A percentile compares a stretch with the other conserved stretches of the same genome.
Conservation (phyloP, 2,888 invertebrate species). For the Helleia helle region DNA sequence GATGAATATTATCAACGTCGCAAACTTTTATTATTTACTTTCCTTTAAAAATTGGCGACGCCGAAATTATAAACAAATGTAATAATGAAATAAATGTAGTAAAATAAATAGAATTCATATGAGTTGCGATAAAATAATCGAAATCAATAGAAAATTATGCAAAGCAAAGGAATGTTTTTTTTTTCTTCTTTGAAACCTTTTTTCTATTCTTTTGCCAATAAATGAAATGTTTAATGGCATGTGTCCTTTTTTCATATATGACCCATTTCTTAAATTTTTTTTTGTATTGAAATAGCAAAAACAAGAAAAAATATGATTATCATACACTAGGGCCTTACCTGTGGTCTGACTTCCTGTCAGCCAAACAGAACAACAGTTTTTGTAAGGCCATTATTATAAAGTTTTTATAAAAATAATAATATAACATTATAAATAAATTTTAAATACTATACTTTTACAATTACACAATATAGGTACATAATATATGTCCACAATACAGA, state of each 20-base stretch:
- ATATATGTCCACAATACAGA: no score
- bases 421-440: not conserved
- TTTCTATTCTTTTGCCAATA: no score
- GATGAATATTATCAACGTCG: not conserved
- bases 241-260: no score
- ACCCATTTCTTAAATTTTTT: conserved; percentile 4
- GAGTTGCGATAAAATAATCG: not conserved
- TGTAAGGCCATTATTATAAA: conserved; percentile 30
- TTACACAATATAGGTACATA: not conserved
- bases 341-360: conserved; percentile 64
- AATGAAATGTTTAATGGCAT: no score
- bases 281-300: conserved; percentile 23
- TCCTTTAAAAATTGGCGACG: not conserved
- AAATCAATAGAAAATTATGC: not conserved
- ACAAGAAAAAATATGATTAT: conserved; percentile 19
- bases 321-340: conserved; percentile 51
- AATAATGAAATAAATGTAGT: not conserved
- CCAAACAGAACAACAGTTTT: conserved; percentile 54
- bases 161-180: not conserved
- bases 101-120: not conserved
- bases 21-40: not conserved
- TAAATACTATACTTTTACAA: conserved; percentile 1
- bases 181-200: no score
- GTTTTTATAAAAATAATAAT: conserved; percentile 14
- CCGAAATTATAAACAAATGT: not conserved